A percentile compares a stretch with the other conserved stretches of the same genome.
These are phyloP conservation scores for Perodicticus potto DNA, from an alignment of 2,797 vertebrate species.

Conservation along the genomic window DNA sequence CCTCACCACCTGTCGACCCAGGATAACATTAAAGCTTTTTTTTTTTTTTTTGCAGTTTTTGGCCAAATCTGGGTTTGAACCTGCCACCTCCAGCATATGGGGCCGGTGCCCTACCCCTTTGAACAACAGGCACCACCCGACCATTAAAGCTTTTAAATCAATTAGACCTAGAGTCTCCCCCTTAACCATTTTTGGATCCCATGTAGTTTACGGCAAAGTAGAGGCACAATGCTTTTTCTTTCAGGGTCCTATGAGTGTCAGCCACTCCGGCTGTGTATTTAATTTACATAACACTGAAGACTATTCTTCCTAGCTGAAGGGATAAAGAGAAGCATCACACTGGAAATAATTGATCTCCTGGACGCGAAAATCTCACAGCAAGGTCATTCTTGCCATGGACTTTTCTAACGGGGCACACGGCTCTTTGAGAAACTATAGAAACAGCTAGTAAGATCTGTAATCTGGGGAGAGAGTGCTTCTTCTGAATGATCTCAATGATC, in stretches of 20 bases:
- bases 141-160: not conserved
- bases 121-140: too few species aligned
- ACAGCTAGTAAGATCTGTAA: not conserved
- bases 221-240: not conserved
- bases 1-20: not conserved
- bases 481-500: not conserved
- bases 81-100: too few species aligned
- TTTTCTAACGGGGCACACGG: not conserved
- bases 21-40: not conserved
- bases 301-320: not conserved
- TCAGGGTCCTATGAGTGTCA: not conserved
- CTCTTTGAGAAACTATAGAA: not conserved
- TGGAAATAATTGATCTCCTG: not conserved
- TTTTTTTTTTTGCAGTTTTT: too few species aligned
- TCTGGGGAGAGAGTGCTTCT: not conserved
- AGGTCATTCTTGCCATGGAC: not conserved
- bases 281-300: not conserved
- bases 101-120: too few species aligned
- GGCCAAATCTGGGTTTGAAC: too few species aligned
- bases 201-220: not conserved
- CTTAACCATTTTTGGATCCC: not conserved
- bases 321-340: not conserved
- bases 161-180: not conserved
- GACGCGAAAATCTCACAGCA: not conserved
- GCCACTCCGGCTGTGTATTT: not conserved